Evolutionary conservation across 2,888 invertebrate genomes (phyloP).

Genomic region (Bedellia somnulentella): DNA sequence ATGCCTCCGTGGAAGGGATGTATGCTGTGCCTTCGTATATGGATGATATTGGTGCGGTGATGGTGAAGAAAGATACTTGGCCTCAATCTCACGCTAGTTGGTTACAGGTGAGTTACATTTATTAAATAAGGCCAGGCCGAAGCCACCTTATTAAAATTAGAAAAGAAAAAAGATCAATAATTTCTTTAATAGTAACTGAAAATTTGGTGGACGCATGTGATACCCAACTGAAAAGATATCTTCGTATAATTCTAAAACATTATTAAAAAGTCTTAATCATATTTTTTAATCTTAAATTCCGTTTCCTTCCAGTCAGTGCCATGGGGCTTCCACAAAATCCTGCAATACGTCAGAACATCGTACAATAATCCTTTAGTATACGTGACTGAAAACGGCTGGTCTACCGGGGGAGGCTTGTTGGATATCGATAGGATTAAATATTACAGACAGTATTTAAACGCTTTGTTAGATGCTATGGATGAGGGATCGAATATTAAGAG

Average conservation of each 20-base stretch:
- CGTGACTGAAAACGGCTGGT: constrained; percentile 64
- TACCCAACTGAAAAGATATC: background rate
- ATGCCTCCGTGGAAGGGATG: constrained; percentile 32
- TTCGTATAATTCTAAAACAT: too few species aligned
- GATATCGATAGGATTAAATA: constrained; percentile 49
- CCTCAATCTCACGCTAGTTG: constrained; percentile 23
- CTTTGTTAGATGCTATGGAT: constrained; percentile 41
- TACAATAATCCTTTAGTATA: constrained; percentile 60
- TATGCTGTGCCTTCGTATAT: constrained; percentile 31
- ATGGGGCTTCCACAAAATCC: constrained; percentile 60
- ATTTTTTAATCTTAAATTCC: too few species aligned
- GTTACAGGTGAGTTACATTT: constrained; percentile 21
- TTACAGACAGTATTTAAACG: constrained; percentile 35
- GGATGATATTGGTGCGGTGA: constrained; percentile 18
- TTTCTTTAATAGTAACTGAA: too few species aligned
- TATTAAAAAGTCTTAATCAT: too few species aligned
- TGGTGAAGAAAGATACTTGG: constrained; percentile 27
- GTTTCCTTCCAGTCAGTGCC: constrained; percentile 50
- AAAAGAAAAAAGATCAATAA: too few species aligned
- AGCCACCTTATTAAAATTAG: background rate
- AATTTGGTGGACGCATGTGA: too few species aligned
- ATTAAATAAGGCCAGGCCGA: too few species aligned
- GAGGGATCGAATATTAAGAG: constrained; percentile 49
- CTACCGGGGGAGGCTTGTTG: constrained; percentile 38
- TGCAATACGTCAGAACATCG: constrained; percentile 44